Conservation (phyloP, 2,797 vertebrate genomes). For the Hyperoplus immaculatus region DNA sequence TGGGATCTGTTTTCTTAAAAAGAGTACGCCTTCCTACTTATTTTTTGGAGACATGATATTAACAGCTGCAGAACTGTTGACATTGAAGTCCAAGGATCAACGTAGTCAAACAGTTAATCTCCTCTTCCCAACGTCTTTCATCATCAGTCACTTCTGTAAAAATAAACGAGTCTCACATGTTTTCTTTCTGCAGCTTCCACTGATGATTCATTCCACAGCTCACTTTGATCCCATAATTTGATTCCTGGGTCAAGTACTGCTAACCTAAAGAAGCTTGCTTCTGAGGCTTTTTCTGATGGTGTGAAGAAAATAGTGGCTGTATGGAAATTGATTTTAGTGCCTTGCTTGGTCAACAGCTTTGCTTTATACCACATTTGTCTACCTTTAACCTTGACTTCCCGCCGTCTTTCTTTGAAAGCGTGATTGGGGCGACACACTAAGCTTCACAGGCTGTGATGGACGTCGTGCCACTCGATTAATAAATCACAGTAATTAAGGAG, state of each 20-base stretch:
- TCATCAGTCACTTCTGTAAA: conserved; percentile 38
- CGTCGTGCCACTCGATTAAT: conserved; percentile 60
- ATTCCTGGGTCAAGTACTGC: conserved; percentile 56
- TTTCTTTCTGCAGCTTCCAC: conserved; percentile 35
- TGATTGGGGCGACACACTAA: conserved; percentile 17
- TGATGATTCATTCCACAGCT: conserved; percentile 29
- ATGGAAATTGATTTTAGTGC: conserved; percentile 39
- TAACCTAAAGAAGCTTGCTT: conserved; percentile 37
- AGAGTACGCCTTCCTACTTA: conserved; percentile 2
- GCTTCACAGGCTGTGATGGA: conserved; percentile 38
- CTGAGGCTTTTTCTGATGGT: conserved; percentile 32
- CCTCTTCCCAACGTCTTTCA: conserved; percentile 45
- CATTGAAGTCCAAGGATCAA: conserved; percentile 11
- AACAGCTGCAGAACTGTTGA: neutral
- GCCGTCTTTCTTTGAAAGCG: conserved; percentile 25
- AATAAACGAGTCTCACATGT: neutral
- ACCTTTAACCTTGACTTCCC: conserved; percentile 49
- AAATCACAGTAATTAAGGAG: conserved; percentile 70
- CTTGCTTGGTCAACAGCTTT: conserved; percentile 26
- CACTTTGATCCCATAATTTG: conserved; percentile 63
- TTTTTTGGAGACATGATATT: conserved; percentile 27
- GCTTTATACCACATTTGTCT: conserved; percentile 35
- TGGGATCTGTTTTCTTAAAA: conserved; percentile 7
- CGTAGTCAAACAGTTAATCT: conserved; percentile 19
- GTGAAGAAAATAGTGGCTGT: conserved; percentile 37